Evolutionary conservation across 2,113 vertebrate genomes (phyloP).

Genomic region (Albula goreensis): DNA sequence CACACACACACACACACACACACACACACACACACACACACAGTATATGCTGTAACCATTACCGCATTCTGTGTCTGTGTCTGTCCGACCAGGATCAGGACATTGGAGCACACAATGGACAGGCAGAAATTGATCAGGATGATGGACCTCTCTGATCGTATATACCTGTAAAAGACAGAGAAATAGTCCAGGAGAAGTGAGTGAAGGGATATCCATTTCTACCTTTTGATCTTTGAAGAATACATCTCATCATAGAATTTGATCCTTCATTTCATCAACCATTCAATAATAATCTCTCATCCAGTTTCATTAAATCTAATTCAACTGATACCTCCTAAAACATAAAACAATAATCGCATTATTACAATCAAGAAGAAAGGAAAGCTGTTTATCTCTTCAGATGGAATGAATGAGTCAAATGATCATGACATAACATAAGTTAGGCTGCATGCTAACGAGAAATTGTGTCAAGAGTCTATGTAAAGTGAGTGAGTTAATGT

Average conservation of each 20-base stretch:
- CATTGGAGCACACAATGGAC: conserved; percentile 98
- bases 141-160: conserved; percentile 95
- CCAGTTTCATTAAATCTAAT: background rate
- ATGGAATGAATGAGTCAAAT: background rate
- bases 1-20: no score
- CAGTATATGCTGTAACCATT: conserved; percentile 46
- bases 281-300: background rate
- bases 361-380: no score
- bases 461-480: no score
- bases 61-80: conserved; percentile 98
- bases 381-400: no score
- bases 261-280: background rate
- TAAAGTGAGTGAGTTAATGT: no score
- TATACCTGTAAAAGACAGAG: conserved; percentile 75
- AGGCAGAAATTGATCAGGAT: conserved; percentile 99
- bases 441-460: no score
- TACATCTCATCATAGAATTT: background rate
- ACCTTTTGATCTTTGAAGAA: no score
- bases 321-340: background rate
- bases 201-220: background rate
- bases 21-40: background rate
- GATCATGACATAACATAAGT: background rate
- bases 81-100: conserved; percentile 96
- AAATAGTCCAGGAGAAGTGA: background rate
- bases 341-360: background rate